Percentiles rank a stretch among this genome's conserved stretches.
These are phyloP conservation scores for Cyclargus thomasi DNA, from an alignment of 1,140 invertebrate species.

Conservation along the genomic window DNA sequence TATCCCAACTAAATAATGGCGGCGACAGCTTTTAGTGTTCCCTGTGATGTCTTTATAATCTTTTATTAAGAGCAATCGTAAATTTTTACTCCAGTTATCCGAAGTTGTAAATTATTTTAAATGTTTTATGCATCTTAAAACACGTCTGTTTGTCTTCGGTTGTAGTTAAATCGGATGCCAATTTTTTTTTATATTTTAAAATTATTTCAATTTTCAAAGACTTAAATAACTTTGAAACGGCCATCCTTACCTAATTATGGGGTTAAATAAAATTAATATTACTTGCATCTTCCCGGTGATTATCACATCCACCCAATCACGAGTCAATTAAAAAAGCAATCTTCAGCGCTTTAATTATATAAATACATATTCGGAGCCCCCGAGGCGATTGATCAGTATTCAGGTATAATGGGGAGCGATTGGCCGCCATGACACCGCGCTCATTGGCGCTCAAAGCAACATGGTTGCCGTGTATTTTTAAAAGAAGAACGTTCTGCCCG, in stretches of 20 bases:
- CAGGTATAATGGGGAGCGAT: conserved; percentile 51
- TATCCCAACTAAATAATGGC: background rate
- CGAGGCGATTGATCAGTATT: conserved; percentile 33
- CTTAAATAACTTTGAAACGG: too few species aligned
- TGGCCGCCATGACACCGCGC: conserved; percentile 51
- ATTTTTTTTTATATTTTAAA: background rate
- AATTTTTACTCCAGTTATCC: background rate
- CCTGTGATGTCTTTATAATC: background rate
- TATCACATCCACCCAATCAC: background rate
- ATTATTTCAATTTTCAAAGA: too few species aligned
- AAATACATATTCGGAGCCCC: conserved; percentile 21
- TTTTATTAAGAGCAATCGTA: background rate
- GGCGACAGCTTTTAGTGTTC: conserved; percentile 2
- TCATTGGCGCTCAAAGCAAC: conserved; percentile 56
- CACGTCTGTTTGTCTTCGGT: background rate
- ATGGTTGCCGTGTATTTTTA: conserved; percentile 63
- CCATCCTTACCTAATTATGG: too few species aligned
- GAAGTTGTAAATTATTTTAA: background rate
- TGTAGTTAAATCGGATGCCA: background rate
- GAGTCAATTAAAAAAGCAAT: background rate
- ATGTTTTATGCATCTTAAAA: background rate
- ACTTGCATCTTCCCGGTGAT: too few species aligned
- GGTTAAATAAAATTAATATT: too few species aligned
- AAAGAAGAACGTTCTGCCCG: conserved; percentile 41
- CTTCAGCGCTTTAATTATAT: conserved; percentile 6